These are phyloP conservation scores for Grammomys surdaster DNA, from an alignment of 2,113 vertebrate species.

Conservation along the genomic window DNA sequence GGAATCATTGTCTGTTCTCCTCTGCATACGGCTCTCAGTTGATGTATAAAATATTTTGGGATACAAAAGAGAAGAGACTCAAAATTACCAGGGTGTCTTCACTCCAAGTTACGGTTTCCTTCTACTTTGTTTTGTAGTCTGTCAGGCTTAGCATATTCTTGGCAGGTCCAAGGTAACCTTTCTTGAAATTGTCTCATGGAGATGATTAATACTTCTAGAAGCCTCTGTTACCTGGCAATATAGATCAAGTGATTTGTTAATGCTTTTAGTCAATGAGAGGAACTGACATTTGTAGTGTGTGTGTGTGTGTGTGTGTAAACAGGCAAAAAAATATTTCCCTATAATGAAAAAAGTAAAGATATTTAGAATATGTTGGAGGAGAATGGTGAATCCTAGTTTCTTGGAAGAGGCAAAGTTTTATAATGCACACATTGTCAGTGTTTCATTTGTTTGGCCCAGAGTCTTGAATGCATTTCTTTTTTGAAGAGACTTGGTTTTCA, in stretches of 20 bases:
- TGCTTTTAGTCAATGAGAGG: slow-evolving; percentile 51
- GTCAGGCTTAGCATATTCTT: slow-evolving; percentile 66
- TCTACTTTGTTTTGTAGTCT: slow-evolving; percentile 67
- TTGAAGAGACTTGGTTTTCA: background rate
- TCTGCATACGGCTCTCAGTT: slow-evolving; percentile 64
- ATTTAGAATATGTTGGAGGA: background rate
- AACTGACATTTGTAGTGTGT: slow-evolving; percentile 53
- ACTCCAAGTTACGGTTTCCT: slow-evolving; percentile 63
- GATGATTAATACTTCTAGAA: slow-evolving; percentile 50
- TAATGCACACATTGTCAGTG: slow-evolving; percentile 3
- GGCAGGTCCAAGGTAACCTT: slow-evolving; percentile 57
- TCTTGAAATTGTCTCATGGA: slow-evolving; percentile 52
- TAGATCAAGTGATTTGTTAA: slow-evolving; percentile 47
- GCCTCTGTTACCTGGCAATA: slow-evolving; percentile 59
- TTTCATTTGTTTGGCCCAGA: slow-evolving; percentile 30
- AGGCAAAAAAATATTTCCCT: background rate
- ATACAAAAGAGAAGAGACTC: slow-evolving; percentile 71
- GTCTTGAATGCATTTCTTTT: background rate
- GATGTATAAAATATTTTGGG: slow-evolving; percentile 72
- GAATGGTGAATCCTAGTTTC: background rate
- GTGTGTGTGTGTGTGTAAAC: background rate
- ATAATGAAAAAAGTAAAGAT: slow-evolving; percentile 26
- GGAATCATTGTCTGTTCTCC: slow-evolving; percentile 70
- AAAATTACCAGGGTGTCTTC: slow-evolving; percentile 77
- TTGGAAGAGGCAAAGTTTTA: slow-evolving; percentile 32